Percentiles rank a stretch among this genome's conserved stretches.
These are phyloP conservation scores for Drosophila mayri DNA, from an alignment of 1,140 invertebrate genomes.

Conservation along the genomic window DNA sequence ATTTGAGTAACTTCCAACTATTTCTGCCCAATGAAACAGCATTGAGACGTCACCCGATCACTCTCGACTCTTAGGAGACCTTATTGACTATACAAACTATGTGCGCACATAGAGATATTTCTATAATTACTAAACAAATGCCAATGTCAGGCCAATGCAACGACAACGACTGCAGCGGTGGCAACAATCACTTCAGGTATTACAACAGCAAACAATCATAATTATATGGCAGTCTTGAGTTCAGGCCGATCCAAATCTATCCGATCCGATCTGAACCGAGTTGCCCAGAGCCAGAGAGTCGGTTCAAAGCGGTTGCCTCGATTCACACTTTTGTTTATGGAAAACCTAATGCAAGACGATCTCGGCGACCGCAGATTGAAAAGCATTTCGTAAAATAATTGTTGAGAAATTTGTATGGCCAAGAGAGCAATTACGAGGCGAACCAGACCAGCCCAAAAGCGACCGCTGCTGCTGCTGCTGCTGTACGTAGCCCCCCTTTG, in stretches of 20 bases:
- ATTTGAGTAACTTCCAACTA: constrained; percentile 20
- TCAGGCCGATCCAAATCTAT: constrained; percentile 11
- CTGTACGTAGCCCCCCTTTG: not conserved
- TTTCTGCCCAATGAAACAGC: constrained; percentile 46
- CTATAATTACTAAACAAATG: constrained; percentile 76
- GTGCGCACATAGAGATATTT: constrained; percentile 58
- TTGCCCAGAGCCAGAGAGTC: constrained; percentile 39
- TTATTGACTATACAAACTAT: constrained; percentile 62
- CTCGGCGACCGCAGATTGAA: constrained; percentile 56
- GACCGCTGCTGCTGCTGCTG: constrained; percentile 1
- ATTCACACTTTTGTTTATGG: constrained; percentile 74
- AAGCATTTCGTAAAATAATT: constrained; percentile 80
- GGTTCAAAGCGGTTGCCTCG: constrained; percentile 51
- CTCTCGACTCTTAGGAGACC: constrained; percentile 47
- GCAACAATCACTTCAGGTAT: constrained; percentile 49
- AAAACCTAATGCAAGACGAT: constrained; percentile 64
- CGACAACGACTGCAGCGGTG: constrained; percentile 5
- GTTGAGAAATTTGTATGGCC: constrained; percentile 77
- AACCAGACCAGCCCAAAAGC: constrained; percentile 39
- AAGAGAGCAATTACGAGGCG: constrained; percentile 50
- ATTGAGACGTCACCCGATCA: constrained; percentile 71
- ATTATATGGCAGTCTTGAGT: constrained; percentile 61
- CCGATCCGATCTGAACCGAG: constrained; percentile 1
- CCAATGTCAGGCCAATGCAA: constrained; percentile 71
- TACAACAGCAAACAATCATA: constrained; percentile 64